phyloP scores from a whole-genome alignment of 1,140 invertebrate genomes.

The Microplitis mediator region DNA sequence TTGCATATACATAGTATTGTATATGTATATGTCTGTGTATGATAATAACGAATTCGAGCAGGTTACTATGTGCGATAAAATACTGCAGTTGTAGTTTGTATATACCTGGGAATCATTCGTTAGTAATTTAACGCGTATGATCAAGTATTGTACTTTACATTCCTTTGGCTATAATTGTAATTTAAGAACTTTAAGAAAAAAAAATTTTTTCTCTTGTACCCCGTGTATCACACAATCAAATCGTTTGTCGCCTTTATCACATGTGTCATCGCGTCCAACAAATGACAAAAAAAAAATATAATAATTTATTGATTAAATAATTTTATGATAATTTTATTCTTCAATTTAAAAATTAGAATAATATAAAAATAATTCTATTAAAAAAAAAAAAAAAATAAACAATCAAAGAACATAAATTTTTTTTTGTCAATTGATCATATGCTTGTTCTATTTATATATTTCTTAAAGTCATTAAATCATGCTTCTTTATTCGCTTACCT shows the following conservation, averaged over 20 bases:
- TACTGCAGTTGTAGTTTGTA: neutral
- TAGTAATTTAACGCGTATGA: slow-evolving; percentile 44
- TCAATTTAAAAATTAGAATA: neutral
- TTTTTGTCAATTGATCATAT: neutral
- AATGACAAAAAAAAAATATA: neutral
- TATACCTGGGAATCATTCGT: slow-evolving; percentile 31
- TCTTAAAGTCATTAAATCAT: neutral
- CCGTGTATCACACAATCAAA: slow-evolving; percentile 26
- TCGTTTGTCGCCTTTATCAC: slow-evolving; percentile 34
- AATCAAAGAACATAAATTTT: neutral
- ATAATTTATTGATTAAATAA: neutral
- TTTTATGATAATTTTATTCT: neutral
- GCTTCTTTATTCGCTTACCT: slow-evolving; percentile 1
- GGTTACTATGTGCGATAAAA: slow-evolving; percentile 52
- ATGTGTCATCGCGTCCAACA: slow-evolving; percentile 35
- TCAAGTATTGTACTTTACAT: slow-evolving; percentile 65
- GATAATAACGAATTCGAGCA: slow-evolving; percentile 42
- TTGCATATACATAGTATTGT: slow-evolving; percentile 4
- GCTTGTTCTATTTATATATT: neutral
- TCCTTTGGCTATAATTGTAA: slow-evolving; percentile 64
- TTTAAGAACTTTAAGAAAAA: slow-evolving; percentile 43
- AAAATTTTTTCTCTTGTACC: slow-evolving; percentile 31
- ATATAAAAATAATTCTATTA: neutral
- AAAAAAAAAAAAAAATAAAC: neutral
- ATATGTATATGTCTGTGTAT: no score